Conservation (phyloP, 37 sponge, comb jelly and placozoan species). For the Halisarca cf. caerulea region DNA sequence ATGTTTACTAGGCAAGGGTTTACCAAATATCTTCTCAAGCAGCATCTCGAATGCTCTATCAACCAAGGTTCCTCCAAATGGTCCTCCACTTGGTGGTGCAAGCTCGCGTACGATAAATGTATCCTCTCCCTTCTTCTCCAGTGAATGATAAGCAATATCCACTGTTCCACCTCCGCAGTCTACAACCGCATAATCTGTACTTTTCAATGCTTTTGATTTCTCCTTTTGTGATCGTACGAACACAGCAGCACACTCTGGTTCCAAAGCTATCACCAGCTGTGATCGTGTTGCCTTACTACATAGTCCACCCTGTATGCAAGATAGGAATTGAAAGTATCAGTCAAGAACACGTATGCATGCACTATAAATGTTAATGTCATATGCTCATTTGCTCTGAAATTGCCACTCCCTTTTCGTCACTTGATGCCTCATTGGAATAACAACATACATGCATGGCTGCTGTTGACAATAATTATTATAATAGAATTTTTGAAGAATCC, state of each 20-base stretch:
- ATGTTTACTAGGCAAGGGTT: background rate
- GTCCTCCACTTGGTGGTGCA: conserved; percentile 23
- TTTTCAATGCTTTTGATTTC: background rate
- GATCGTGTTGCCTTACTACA: background rate
- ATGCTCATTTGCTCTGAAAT: too few relatives aligned
- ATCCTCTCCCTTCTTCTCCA: background rate
- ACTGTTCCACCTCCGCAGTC: conserved; percentile 26
- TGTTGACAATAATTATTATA: too few relatives aligned
- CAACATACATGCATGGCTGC: too few relatives aligned
- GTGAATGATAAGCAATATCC: conserved; percentile 5
- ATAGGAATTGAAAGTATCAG: too few relatives aligned
- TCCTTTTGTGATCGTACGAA: background rate
- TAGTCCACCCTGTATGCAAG: conserved; percentile 1
- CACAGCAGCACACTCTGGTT: conserved; percentile 20
- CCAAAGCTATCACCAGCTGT: conserved; percentile 6
- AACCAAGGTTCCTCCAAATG: conserved; percentile 16
- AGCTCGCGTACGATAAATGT: conserved; percentile 10
- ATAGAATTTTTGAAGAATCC: too few relatives aligned
- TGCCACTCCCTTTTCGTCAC: too few relatives aligned
- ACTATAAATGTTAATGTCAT: too few relatives aligned
- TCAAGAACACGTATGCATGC: too few relatives aligned
- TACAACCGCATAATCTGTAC: conserved; percentile 1
- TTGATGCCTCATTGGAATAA: too few relatives aligned
- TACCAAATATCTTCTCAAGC: background rate
- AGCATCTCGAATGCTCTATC: conserved; percentile 9